Conservation (phyloP, 2,888 invertebrate genomes). For the Tenthredo mesomela region DNA sequence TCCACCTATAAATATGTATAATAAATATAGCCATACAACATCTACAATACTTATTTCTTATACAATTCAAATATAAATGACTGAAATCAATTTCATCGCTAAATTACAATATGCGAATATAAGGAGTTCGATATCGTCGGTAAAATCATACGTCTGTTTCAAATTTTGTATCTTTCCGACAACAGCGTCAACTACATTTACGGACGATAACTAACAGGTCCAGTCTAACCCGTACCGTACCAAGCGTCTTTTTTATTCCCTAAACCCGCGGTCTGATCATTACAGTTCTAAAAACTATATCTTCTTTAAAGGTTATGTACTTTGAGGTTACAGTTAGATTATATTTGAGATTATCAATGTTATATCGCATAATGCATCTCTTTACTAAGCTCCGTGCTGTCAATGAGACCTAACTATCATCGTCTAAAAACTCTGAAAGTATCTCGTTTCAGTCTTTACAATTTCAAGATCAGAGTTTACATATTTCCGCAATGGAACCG, state of each 20-base stretch:
- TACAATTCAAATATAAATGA: too few relatives aligned
- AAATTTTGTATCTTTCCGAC: too few relatives aligned
- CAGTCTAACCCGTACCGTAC: neutral
- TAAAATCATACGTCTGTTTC: too few relatives aligned
- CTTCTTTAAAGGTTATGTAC: constrained; percentile 29
- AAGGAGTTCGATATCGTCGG: too few relatives aligned
- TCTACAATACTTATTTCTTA: too few relatives aligned
- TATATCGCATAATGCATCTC: neutral
- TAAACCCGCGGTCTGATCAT: neutral
- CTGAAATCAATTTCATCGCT: too few relatives aligned
- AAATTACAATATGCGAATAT: too few relatives aligned
- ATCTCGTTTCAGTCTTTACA: neutral
- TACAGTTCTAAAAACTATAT: neutral
- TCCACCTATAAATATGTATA: too few relatives aligned
- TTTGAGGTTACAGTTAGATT: constrained; percentile 29
- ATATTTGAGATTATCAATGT: neutral
- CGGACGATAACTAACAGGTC: too few relatives aligned
- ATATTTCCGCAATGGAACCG: constrained; percentile 35
- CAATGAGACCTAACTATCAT: neutral
- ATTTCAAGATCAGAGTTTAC: neutral
- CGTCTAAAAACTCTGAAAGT: neutral
- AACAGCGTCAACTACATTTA: too few relatives aligned
- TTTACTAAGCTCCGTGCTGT: neutral
- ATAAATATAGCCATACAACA: too few relatives aligned
- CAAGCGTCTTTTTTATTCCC: neutral